These are phyloP conservation scores for Sclerurus mexicanus DNA, from an alignment of 2,113 vertebrate species.

Conservation along the genomic window DNA sequence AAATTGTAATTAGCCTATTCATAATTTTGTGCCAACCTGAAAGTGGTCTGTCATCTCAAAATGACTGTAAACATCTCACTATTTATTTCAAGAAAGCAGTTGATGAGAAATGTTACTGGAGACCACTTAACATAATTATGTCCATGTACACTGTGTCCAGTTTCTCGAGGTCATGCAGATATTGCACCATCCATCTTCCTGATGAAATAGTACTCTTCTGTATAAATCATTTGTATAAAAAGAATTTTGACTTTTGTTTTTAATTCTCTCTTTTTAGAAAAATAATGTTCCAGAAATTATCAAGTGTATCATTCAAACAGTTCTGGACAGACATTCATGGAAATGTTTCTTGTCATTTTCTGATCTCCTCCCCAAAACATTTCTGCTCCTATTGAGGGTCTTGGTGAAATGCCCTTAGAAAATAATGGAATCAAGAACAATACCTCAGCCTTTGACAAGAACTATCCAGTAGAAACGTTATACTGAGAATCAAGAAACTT, in stretches of 20 bases:
- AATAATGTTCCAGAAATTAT: background rate
- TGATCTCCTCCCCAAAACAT: background rate
- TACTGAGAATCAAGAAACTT: background rate
- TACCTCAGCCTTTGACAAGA: background rate
- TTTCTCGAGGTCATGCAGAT: background rate
- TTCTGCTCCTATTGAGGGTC: background rate
- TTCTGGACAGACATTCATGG: background rate
- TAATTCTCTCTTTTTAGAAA: background rate
- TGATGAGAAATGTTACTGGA: background rate
- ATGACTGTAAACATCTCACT: background rate
- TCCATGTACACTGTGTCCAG: background rate
- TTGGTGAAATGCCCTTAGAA: background rate
- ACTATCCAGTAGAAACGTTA: background rate
- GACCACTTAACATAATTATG: background rate
- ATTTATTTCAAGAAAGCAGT: background rate
- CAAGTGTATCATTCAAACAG: background rate
- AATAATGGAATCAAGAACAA: background rate
- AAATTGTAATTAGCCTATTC: background rate
- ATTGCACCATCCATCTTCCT: background rate
- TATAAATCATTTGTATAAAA: background rate
- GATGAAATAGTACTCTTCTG: background rate
- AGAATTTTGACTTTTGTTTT: background rate
- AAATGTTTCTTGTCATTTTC: background rate
- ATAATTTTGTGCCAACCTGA: background rate
- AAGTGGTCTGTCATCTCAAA: background rate